Conservation (phyloP, 2,113 vertebrate genomes). For the Rousettus leschenaultii region DNA sequence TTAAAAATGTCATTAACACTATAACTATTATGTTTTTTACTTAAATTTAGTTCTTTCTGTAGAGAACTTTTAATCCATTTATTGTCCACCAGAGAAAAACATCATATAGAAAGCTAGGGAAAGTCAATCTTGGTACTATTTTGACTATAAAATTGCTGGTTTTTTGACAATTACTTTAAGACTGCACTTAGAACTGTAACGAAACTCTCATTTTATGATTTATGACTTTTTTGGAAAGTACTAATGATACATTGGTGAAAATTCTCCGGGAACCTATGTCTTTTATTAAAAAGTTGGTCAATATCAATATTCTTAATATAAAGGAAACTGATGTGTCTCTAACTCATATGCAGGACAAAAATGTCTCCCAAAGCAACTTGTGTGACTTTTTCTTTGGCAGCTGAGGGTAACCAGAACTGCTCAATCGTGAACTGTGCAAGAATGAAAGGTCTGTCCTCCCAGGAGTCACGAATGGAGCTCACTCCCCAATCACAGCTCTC, state of each 20-base stretch:
- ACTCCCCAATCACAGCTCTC: neutral
- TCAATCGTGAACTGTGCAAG: neutral
- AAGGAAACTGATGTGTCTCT: neutral
- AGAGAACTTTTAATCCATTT: neutral
- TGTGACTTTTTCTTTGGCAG: neutral
- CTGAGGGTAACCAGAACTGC: neutral
- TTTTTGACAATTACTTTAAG: neutral
- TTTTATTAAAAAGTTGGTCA: neutral
- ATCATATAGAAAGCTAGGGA: neutral
- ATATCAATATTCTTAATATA: neutral
- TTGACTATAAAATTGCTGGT: neutral
- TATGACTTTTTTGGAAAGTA: neutral
- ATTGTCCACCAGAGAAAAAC: neutral
- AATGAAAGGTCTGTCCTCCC: neutral
- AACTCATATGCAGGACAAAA: neutral
- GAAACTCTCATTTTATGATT: neutral
- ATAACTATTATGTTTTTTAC: neutral
- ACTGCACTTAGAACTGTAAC: neutral
- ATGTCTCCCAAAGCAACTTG: neutral
- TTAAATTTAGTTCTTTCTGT: neutral
- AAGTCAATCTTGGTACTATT: neutral
- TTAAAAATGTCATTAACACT: constrained; percentile 10
- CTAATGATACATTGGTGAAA: neutral
- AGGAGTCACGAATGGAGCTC: too few species aligned
- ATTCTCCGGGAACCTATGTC: neutral